Evolutionary conservation across 2,113 vertebrate species (phyloP).

Genomic region (Micromys minutus): DNA sequence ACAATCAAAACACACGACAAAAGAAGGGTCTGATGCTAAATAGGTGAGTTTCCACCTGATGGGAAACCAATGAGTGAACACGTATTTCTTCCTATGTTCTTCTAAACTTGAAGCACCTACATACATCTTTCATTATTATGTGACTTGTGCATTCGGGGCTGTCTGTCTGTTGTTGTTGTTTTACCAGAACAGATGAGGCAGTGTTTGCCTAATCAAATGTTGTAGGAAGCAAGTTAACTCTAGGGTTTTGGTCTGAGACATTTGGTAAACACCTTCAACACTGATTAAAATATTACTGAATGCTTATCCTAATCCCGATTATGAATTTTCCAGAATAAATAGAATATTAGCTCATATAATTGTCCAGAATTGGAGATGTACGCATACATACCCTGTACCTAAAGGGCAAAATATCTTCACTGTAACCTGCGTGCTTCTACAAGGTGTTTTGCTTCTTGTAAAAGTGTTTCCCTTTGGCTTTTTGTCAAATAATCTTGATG

Average conservation of each 20-base stretch:
- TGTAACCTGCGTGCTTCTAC: constrained; percentile 78
- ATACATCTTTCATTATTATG: neutral
- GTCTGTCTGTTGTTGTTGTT: neutral
- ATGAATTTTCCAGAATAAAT: constrained; percentile 87
- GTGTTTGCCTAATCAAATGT: constrained; percentile 19
- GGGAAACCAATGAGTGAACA: constrained; percentile 7
- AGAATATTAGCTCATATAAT: constrained; percentile 89
- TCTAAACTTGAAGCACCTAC: constrained; percentile 55
- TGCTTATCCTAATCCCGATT: constrained; percentile 83
- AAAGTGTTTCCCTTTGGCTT: constrained; percentile 83
- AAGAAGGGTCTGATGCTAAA: neutral
- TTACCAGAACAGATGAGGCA: constrained; percentile 42
- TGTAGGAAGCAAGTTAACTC: constrained; percentile 34
- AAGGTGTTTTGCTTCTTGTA: constrained; percentile 82
- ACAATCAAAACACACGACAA: neutral
- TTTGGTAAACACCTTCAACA: constrained; percentile 77
- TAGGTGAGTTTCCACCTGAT: constrained; percentile 33
- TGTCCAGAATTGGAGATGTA: constrained; percentile 85
- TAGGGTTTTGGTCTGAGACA: constrained; percentile 69
- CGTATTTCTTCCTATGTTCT: neutral
- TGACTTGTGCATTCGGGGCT: constrained; percentile 14
- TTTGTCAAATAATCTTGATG: constrained; percentile 86
- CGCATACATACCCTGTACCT: constrained; percentile 78
- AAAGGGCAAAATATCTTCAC: constrained; percentile 79
- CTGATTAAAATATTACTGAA: constrained; percentile 79